phyloP scores from a whole-genome alignment of 2,888 invertebrate species.

The Eumerus sabulonum region DNA sequence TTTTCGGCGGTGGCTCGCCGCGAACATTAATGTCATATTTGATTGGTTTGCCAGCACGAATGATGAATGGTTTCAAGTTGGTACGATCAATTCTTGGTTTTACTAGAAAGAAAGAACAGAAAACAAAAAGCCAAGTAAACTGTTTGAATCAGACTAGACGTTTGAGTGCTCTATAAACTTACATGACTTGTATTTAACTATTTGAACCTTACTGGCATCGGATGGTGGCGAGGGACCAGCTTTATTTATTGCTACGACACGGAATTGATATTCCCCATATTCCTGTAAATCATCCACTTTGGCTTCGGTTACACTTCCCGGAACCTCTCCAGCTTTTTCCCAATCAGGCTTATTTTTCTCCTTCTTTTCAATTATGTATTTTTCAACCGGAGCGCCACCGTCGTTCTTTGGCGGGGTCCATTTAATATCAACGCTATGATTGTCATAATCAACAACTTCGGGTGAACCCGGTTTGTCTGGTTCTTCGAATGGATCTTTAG shows the following conservation, averaged over 20 bases:
- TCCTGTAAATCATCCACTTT: constrained; percentile 92
- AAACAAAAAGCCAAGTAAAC: no score
- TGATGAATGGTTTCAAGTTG: constrained; percentile 92
- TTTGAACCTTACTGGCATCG: constrained; percentile 93
- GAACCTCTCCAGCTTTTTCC: constrained; percentile 92
- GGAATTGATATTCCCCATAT: constrained; percentile 94
- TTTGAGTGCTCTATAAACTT: no score
- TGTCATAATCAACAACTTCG: constrained; percentile 95
- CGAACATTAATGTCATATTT: constrained; percentile 95
- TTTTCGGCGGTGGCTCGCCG: constrained; percentile 97
- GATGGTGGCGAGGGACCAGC: constrained; percentile 94
- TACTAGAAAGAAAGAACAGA: constrained; percentile 85
- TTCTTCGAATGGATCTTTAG: constrained; percentile 95
- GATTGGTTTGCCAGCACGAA: constrained; percentile 94
- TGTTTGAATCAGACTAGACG: no score
- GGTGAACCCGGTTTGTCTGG: constrained; percentile 95
- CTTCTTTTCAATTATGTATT: constrained; percentile 95
- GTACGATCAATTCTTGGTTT: constrained; percentile 98
- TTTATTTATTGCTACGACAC: constrained; percentile 94
- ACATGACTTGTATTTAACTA: constrained; percentile 92
- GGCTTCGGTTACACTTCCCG: constrained; percentile 86
- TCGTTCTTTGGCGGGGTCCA: constrained; percentile 94
- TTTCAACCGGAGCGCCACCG: constrained; percentile 95
- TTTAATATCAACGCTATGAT: constrained; percentile 93
- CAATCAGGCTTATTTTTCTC: constrained; percentile 91